Evolutionary conservation across 2,888 invertebrate species (phyloP).

Genomic region (Coelinius sp.): DNA sequence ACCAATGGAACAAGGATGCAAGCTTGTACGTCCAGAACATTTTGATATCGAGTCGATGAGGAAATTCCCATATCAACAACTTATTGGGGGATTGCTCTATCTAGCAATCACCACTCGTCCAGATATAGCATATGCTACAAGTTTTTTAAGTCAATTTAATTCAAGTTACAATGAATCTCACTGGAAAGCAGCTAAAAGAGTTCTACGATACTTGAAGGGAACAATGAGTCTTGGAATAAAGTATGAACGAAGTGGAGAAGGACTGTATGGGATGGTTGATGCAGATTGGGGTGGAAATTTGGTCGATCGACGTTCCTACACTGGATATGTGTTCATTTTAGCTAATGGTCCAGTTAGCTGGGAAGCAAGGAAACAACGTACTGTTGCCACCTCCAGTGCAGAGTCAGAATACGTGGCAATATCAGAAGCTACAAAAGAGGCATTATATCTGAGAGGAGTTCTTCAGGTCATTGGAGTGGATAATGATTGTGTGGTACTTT

Average conservation of each 20-base stretch:
- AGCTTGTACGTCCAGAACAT: background rate
- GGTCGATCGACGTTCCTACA: background rate
- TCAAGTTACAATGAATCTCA: conserved; percentile 31
- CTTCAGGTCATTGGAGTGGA: no score
- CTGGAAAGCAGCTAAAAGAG: background rate
- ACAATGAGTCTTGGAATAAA: background rate
- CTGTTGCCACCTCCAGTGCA: no score
- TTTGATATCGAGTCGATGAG: background rate
- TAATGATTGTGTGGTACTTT: no score
- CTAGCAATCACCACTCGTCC: no score
- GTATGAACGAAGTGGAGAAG: background rate
- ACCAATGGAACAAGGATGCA: conserved; percentile 28
- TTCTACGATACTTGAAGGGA: background rate
- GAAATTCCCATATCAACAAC: conserved; percentile 30
- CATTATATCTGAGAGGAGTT: no score
- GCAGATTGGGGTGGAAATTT: background rate
- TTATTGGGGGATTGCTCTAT: conserved; percentile 40
- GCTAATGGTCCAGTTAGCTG: background rate
- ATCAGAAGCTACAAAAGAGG: no score
- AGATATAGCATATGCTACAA: conserved; percentile 39
- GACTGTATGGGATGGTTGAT: background rate
- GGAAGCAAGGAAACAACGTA: no score
- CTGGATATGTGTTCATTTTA: background rate
- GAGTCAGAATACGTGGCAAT: no score
- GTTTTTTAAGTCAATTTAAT: conserved; percentile 39